phyloP scores from a whole-genome alignment of 64 coral and sea anemone genomes.

The Hydrozoanthus tunicans region DNA sequence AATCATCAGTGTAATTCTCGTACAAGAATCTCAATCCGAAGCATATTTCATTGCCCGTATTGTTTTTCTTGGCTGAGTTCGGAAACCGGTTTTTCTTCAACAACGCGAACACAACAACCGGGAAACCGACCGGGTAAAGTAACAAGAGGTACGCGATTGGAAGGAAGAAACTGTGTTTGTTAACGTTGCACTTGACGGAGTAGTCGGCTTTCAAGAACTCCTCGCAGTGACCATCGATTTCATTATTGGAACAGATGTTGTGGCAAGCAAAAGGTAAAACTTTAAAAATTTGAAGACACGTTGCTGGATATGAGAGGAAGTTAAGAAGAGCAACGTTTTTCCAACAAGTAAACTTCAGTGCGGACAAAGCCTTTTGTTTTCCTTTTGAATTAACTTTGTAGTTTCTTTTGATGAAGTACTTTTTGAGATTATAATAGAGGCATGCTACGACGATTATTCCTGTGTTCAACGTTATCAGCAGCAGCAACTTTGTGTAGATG shows the following conservation, averaged over 20 bases:
- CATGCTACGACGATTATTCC: no score
- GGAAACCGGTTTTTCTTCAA: conserved; percentile 10
- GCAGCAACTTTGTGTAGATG: no score
- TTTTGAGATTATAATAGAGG: no score
- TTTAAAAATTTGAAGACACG: conserved; percentile 32
- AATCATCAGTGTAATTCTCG: conserved; percentile 74
- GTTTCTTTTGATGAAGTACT: no score
- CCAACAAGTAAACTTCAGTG: no score
- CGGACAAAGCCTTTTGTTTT: no score
- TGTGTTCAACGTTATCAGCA: no score
- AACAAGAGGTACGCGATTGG: not conserved
- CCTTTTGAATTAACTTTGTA: no score
- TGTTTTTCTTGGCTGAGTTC: not conserved
- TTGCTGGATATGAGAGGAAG: conserved; percentile 51
- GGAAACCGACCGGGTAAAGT: conserved; percentile 30
- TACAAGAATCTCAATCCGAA: conserved; percentile 60
- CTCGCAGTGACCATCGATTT: not conserved
- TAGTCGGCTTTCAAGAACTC: not conserved
- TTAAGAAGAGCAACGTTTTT: no score
- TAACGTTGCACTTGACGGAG: no score
- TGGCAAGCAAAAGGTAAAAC: conserved; percentile 35
- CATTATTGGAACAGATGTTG: not conserved
- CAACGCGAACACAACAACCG: not conserved
- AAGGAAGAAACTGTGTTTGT: not conserved
- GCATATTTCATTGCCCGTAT: not conserved